phyloP scores from a whole-genome alignment of 2,797 vertebrate genomes.

The Mustela erminea region DNA sequence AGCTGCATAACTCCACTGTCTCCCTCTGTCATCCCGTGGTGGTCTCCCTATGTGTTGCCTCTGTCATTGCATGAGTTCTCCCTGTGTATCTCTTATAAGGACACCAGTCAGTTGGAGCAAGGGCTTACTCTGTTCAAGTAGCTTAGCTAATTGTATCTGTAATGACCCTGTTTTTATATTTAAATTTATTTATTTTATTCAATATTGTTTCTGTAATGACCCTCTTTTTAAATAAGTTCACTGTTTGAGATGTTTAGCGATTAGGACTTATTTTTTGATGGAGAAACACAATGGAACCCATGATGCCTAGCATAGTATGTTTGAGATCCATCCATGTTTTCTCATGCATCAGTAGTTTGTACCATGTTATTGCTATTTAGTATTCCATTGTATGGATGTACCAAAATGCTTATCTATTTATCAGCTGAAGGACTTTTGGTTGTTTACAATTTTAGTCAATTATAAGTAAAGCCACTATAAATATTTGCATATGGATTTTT shows the following conservation, averaged over 20 bases:
- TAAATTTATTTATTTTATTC: background rate
- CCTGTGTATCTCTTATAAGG: background rate
- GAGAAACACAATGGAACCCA: background rate
- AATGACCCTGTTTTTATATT: constrained; percentile 22
- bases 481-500: constrained; percentile 24
- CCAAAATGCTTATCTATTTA: background rate
- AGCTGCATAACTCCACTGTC: background rate
- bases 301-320: background rate
- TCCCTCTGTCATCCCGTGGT: background rate
- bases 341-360: background rate
- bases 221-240: constrained; percentile 29
- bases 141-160: background rate
- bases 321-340: background rate
- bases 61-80: background rate
- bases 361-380: constrained; percentile 7
- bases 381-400: background rate
- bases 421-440: background rate
- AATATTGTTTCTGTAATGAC: too few relatives aligned
- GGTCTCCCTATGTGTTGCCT: background rate
- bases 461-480: constrained; percentile 25
- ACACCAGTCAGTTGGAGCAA: background rate
- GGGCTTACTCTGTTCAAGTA: background rate
- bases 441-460: background rate
- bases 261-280: constrained; percentile 29
- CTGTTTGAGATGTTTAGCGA: background rate